A percentile compares a stretch with the other conserved stretches of the same genome.
Evolutionary conservation across 2,888 invertebrate species (phyloP).

Genomic region (Phaedon cochleariae): DNA sequence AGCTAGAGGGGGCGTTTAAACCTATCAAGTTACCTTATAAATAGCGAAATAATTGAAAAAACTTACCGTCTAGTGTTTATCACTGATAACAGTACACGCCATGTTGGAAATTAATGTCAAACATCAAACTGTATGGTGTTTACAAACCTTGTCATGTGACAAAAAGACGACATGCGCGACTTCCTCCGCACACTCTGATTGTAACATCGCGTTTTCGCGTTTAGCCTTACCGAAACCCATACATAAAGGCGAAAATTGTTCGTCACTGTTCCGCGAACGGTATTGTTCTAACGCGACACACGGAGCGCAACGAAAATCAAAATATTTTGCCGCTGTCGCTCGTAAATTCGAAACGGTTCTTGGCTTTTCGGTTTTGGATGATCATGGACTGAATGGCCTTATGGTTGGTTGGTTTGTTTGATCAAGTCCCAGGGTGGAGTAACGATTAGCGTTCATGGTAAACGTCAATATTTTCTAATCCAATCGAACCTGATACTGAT

Average conservation of each 20-base stretch:
- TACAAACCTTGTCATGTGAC: slow-evolving; percentile 49
- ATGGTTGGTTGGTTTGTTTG: not conserved
- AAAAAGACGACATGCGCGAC: slow-evolving; percentile 43
- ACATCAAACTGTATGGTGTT: slow-evolving; percentile 49
- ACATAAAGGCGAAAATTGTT: not conserved
- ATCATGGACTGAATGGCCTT: not conserved
- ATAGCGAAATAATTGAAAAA: slow-evolving; percentile 36
- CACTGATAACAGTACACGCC: slow-evolving; percentile 54
- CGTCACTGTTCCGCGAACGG: not conserved
- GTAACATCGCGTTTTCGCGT: slow-evolving; percentile 8
- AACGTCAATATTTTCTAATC: not conserved
- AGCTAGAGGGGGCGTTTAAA: not conserved
- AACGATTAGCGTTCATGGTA: not conserved
- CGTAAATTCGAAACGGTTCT: not conserved
- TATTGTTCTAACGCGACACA: not conserved
- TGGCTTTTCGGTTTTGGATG: not conserved
- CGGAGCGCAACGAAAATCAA: not conserved
- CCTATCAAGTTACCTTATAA: slow-evolving; percentile 6
- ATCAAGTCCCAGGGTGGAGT: not conserved
- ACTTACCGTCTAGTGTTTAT: slow-evolving; percentile 52
- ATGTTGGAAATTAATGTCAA: slow-evolving; percentile 53
- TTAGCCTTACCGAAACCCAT: not conserved
- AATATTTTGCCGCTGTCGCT: not conserved
- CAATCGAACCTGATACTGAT: not conserved
- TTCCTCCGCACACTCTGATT: not conserved